Conservation (phyloP, 2,797 vertebrate species). For the Catharus ustulatus region DNA sequence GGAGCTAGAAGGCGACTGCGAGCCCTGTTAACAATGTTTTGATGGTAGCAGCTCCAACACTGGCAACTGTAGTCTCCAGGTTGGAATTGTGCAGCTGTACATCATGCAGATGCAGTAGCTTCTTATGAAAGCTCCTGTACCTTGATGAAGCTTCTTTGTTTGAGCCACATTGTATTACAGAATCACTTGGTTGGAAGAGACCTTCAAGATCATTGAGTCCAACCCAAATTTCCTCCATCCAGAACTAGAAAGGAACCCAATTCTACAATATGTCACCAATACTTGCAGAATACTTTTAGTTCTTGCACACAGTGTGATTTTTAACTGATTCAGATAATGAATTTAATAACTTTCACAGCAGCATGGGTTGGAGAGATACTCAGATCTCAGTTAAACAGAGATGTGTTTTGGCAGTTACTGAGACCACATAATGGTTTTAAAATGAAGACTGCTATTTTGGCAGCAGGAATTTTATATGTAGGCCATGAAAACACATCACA, state of each 20-base stretch:
- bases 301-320: not conserved
- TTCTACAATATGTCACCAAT: not conserved
- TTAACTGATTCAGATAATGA: not conserved
- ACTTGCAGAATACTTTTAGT: not conserved
- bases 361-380: not conserved
- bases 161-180: not conserved
- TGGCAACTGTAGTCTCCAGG: too few species aligned
- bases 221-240: not conserved
- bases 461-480: not conserved
- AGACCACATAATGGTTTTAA: not conserved
- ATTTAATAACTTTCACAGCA: not conserved
- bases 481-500: not conserved
- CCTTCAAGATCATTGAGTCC: not conserved
- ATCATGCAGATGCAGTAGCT: not conserved
- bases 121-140: not conserved
- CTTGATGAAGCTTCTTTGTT: not conserved
- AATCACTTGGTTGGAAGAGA: not conserved
- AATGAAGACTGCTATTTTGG: not conserved
- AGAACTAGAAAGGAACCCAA: not conserved
- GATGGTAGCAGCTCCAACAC: accelerated
- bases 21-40: not conserved
- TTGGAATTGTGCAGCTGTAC: not conserved
- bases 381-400: not conserved
- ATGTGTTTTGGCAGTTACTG: not conserved
- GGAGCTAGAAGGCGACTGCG: not conserved